Evolutionary conservation across 2,113 vertebrate genomes (phyloP), one percentile per base, ranked within the genome.

Genomic region (Amphiprion ocellaris): DNA sequence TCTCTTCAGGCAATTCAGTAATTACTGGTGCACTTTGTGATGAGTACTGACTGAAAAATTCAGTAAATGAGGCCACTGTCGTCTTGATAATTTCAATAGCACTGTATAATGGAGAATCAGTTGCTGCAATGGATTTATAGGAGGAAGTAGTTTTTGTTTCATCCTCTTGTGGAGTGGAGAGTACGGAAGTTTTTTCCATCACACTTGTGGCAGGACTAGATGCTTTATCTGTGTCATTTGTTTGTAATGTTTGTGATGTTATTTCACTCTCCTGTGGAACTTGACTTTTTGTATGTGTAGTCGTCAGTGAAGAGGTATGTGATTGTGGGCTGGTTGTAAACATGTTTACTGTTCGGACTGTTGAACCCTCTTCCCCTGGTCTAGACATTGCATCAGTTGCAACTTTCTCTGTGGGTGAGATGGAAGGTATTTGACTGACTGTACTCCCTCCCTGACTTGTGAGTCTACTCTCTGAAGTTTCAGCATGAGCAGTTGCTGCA

Each of bases 41-140:
- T 24, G 77, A 60, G 54, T 79, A 39, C 30, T 79, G 44, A 50
- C 23, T 83, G 23, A 92, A 87, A 65, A 85, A 73, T 14, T 75
- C 79, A 64, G 66, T 85, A 10, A 92, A 49, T 46, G 89, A 69
- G 6, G 70, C 53, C 63, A 90, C 46, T 71, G 87, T 92, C 63
- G 85, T 81, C 28, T 66, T 85, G 2, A 92, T 69, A 0, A 75
- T 65, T 77, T 89, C 72, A 83, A 90, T 65, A 26, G 83, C 82
- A 69, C 37, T 89, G 33, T 91, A 66, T 44, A 89, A 75, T 9
- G 83, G 37, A 11, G 86, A 87, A 9, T 41, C 53, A 68, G 81
- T 81, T 0, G 64, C 79, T 76, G 19, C 3, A 76, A 24, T 55
- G 2, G 76, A 67, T 65, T 84, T 28, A 47, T 58, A 5, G 65